Evolutionary conservation across 2,888 invertebrate species (phyloP).

Genomic region (Chrysodeixis includens): DNA sequence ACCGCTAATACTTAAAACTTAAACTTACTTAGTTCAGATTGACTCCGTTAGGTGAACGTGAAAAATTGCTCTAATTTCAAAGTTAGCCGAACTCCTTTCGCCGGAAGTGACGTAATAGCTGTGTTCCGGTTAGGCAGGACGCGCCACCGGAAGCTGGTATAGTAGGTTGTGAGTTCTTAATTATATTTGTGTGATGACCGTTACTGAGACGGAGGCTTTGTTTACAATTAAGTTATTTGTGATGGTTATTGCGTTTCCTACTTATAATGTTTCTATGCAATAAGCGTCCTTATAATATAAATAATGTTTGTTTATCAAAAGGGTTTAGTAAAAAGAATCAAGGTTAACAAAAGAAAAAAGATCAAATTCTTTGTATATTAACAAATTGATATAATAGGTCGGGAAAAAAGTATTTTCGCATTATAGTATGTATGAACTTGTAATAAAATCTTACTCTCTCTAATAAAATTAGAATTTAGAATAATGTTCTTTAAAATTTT

Average conservation of each 20-base stretch:
- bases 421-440: no score
- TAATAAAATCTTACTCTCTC: no score
- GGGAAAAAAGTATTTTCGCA: no score
- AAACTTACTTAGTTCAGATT: constrained; percentile 56
- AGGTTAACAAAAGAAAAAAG: no score
- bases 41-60: constrained; percentile 55
- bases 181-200: constrained; percentile 27
- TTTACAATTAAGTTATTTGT: background rate
- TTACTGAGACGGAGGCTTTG: background rate
- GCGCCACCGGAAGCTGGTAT: constrained; percentile 62
- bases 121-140: constrained; percentile 73
- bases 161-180: constrained; percentile 34
- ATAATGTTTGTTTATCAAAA: no score
- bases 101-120: constrained; percentile 76
- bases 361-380: no score
- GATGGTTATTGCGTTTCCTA: background rate
- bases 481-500: no score
- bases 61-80: constrained; percentile 71
- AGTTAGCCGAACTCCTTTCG: constrained; percentile 59
- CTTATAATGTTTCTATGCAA: no score
- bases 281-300: no score
- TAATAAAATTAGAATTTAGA: no score
- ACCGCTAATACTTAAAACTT: constrained; percentile 56
- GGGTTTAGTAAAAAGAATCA: no score
- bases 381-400: no score